A percentile compares a stretch with the other conserved stretches of the same genome.
Conservation (phyloP, 1,140 invertebrate genomes). For the Brachionus paranguensis region DNA sequence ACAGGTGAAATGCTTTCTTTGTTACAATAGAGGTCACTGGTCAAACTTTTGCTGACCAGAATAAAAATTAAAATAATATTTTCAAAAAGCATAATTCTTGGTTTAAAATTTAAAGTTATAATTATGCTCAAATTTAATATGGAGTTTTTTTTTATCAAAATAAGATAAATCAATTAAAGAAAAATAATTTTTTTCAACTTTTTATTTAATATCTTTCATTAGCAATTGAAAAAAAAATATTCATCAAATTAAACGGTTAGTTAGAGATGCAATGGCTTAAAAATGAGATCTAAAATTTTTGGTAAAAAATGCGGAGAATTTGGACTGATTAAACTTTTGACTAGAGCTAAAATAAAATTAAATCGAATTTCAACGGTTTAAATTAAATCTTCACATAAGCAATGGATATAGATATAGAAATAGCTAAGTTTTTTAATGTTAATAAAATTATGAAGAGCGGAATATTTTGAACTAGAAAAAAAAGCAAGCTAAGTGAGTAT, state of each 20-base stretch:
- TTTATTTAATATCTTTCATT: background rate
- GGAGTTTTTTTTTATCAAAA: background rate
- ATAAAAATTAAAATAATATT: background rate
- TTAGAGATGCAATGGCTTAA: background rate
- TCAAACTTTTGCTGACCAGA: background rate
- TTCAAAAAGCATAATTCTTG: background rate
- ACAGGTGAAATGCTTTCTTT: background rate
- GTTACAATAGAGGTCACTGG: background rate
- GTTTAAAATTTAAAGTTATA: background rate
- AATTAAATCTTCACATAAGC: background rate
- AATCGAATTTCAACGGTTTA: background rate
- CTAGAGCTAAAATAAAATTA: constrained; percentile 3
- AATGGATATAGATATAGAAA: background rate
- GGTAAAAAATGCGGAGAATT: background rate
- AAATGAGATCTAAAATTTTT: background rate
- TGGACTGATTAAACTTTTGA: background rate
- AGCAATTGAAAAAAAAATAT: background rate
- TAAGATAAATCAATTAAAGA: background rate
- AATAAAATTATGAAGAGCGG: background rate
- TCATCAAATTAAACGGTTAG: background rate
- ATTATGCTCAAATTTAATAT: background rate
- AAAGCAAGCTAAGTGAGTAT: background rate
- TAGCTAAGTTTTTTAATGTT: background rate
- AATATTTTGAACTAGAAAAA: background rate
- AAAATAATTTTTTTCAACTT: background rate